These are phyloP conservation scores for Calephelis perditalis DNA, from an alignment of 2,888 invertebrate species.

Conservation along the genomic window DNA sequence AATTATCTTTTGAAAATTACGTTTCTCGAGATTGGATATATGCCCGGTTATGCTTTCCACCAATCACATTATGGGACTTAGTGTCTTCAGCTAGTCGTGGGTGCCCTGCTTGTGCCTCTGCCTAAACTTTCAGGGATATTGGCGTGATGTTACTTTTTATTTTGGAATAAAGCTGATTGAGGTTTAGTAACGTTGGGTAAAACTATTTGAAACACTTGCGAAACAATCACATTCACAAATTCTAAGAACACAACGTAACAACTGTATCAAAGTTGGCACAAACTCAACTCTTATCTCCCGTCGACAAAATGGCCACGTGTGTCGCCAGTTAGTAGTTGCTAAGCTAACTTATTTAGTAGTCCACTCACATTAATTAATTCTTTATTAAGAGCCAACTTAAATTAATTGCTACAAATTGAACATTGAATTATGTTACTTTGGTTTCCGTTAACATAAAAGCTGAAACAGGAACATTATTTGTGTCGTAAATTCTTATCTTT, in stretches of 20 bases:
- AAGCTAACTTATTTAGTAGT: constrained; percentile 25
- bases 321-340: constrained; percentile 20
- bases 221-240: neutral
- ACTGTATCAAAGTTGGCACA: neutral
- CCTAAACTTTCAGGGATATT: no score
- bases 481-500: no score
- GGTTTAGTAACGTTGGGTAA: no score
- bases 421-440: neutral
- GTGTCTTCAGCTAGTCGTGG: no score
- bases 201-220: neutral
- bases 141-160: no score
- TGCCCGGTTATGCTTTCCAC: no score
- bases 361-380: constrained; percentile 33
- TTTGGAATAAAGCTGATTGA: no score
- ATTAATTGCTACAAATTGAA: constrained; percentile 28
- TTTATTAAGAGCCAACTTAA: constrained; percentile 29
- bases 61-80: no score
- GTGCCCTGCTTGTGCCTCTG: no score
- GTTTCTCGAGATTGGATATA: no score
- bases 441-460: neutral
- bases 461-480: neutral
- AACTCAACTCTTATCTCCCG: neutral
- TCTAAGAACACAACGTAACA: neutral
- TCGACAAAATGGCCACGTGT: constrained; percentile 17
- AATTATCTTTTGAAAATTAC: no score